Percentiles rank a stretch among this genome's conserved stretches.
Evolutionary conservation across 1,140 invertebrate species (phyloP).

Genomic region (Pseudomyrmex pallidus): DNA sequence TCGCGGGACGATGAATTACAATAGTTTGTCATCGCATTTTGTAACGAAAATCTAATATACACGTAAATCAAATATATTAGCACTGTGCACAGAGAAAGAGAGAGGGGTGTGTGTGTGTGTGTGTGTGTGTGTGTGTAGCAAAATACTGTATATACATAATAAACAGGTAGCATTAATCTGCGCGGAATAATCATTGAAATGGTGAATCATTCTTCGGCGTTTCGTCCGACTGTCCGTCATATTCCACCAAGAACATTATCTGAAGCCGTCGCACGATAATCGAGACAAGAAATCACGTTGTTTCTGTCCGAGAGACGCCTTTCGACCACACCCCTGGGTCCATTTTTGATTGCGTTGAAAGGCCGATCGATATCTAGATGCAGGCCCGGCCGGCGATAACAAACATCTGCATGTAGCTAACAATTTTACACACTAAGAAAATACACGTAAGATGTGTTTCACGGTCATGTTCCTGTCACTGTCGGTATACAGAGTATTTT

Average conservation of each 20-base stretch:
- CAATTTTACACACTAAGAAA: not conserved
- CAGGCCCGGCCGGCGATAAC: not conserved
- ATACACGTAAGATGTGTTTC: not conserved
- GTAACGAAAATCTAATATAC: no score
- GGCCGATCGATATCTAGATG: slow-evolving; percentile 54
- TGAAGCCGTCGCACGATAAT: not conserved
- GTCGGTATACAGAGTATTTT: not conserved
- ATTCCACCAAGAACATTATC: slow-evolving; percentile 15
- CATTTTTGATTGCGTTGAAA: slow-evolving; percentile 63
- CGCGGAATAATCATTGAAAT: not conserved
- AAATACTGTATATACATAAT: not conserved
- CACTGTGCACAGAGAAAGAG: no score
- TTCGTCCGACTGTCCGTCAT: slow-evolving; percentile 5
- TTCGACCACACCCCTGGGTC: slow-evolving; percentile 66
- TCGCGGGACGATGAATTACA: not conserved
- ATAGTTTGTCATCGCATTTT: not conserved
- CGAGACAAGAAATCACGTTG: not conserved
- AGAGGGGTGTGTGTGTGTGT: no score
- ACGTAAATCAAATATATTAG: no score
- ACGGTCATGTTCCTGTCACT: not conserved
- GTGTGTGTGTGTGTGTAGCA: no score
- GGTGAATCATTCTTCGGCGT: slow-evolving; percentile 5
- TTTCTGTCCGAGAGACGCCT: slow-evolving; percentile 19
- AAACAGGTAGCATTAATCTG: not conserved
- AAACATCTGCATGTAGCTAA: not conserved